A percentile compares a stretch with the other conserved stretches of the same genome.
Evolutionary conservation across 1,140 invertebrate species (phyloP).

Genomic region (Dryas iulia): DNA sequence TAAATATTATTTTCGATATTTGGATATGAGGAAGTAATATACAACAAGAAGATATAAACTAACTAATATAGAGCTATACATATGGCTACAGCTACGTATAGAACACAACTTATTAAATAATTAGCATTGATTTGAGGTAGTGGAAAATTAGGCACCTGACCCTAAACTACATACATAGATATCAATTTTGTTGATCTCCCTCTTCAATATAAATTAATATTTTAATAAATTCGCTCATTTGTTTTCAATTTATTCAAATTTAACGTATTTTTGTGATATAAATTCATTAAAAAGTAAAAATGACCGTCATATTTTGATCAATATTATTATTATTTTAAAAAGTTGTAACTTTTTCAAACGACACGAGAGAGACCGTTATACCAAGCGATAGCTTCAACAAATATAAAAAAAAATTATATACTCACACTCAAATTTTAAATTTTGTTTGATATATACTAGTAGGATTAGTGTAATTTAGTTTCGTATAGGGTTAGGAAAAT

Average conservation of each 20-base stretch:
- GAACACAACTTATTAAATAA: conserved; percentile 2
- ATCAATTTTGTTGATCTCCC: background rate
- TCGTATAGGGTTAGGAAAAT: background rate
- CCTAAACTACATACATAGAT: conserved; percentile 1
- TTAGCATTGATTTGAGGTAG: conserved; percentile 15
- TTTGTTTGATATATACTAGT: background rate
- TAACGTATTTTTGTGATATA: no score
- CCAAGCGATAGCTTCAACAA: background rate
- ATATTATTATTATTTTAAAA: no score
- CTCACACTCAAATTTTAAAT: no score
- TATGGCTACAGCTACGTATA: background rate
- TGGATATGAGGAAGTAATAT: conserved; percentile 14
- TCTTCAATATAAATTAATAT: background rate
- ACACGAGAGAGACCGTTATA: background rate
- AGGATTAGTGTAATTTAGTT: background rate
- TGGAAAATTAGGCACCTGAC: conserved; percentile 17
- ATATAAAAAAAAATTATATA: no score
- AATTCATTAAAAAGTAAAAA: no score
- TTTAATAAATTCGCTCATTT: background rate
- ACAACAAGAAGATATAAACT: background rate
- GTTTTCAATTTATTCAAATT: conserved; percentile 7
- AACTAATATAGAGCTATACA: background rate
- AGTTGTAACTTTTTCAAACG: no score
- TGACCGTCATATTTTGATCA: no score
- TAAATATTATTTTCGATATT: conserved; percentile 7